Conservation (phyloP, 2,113 vertebrate species). For the Pelodiscus sinensis region DNA sequence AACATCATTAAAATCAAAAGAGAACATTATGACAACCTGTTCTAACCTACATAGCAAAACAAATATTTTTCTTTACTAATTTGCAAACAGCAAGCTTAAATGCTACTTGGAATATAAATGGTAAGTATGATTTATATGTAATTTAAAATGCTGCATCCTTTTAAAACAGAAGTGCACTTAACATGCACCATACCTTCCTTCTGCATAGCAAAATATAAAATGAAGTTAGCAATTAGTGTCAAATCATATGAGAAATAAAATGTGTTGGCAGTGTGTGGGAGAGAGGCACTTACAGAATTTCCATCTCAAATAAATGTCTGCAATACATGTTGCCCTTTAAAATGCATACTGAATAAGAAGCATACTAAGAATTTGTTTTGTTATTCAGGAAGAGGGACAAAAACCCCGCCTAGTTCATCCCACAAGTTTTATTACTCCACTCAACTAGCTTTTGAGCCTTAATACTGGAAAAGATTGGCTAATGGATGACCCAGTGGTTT, state of each 20-base stretch:
- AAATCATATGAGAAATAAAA: neutral
- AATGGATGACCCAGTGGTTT: neutral
- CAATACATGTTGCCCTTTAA: neutral
- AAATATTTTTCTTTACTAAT: neutral
- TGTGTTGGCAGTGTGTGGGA: neutral
- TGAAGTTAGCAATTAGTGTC: neutral
- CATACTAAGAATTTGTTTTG: neutral
- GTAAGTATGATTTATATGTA: neutral
- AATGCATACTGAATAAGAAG: neutral
- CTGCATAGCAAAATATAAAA: neutral
- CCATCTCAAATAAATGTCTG: neutral
- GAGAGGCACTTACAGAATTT: neutral
- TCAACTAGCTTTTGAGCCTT: neutral
- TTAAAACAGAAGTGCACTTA: neutral
- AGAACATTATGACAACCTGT: neutral
- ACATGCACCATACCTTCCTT: neutral
- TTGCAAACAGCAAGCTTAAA: neutral
- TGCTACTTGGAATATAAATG: neutral
- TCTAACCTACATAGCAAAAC: neutral
- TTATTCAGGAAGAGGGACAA: neutral
- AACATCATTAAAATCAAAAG: neutral
- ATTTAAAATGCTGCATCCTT: neutral
- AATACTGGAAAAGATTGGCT: neutral
- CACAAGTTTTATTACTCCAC: neutral
- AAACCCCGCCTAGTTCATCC: neutral